These are phyloP conservation scores for Morbakka virulenta DNA, from an alignment of 30 jellyfish, hydroid and myxozoan species.

Conservation along the genomic window DNA sequence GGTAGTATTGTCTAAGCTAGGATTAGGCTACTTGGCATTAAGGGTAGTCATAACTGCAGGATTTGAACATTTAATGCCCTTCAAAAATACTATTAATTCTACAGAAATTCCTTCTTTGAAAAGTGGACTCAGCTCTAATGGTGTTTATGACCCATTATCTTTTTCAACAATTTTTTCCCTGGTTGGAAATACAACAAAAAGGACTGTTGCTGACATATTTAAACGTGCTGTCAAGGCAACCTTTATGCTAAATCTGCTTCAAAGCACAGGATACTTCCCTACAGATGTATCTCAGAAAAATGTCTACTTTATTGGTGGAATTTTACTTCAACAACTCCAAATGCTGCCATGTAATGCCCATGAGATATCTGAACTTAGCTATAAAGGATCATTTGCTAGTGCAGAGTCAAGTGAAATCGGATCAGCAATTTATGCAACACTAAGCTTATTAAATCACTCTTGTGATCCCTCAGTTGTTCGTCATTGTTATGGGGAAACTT, in stretches of 20 bases:
- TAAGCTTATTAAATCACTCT: slow-evolving; percentile 82
- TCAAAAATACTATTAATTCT: background rate
- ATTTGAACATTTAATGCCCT: background rate
- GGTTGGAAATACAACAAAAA: slow-evolving; percentile 54
- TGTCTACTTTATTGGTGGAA: slow-evolving; percentile 42
- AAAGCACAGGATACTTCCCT: slow-evolving; percentile 7
- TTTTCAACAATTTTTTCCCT: slow-evolving; percentile 49
- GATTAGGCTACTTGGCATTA: slow-evolving; percentile 78
- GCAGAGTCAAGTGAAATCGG: slow-evolving; percentile 81
- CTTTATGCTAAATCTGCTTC: slow-evolving; percentile 33
- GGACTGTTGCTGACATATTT: slow-evolving; percentile 73
- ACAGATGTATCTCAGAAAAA: background rate
- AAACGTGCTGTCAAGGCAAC: slow-evolving; percentile 64
- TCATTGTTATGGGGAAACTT: slow-evolving; percentile 74
- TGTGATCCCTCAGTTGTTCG: slow-evolving; percentile 93
- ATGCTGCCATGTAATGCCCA: slow-evolving; percentile 98
- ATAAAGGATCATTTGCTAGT: slow-evolving; percentile 40
- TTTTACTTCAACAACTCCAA: slow-evolving; percentile 70
- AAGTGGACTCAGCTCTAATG: slow-evolving; percentile 31
- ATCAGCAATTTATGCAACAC: slow-evolving; percentile 84
- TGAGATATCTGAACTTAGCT: slow-evolving; percentile 70
- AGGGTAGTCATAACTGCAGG: slow-evolving; percentile 54
- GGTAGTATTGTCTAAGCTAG: slow-evolving; percentile 38
- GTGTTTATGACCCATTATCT: slow-evolving; percentile 48
- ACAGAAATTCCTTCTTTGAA: background rate